Evolutionary conservation across 1,140 invertebrate genomes (phyloP).

Genomic region (Bilobella aurantiaca): DNA sequence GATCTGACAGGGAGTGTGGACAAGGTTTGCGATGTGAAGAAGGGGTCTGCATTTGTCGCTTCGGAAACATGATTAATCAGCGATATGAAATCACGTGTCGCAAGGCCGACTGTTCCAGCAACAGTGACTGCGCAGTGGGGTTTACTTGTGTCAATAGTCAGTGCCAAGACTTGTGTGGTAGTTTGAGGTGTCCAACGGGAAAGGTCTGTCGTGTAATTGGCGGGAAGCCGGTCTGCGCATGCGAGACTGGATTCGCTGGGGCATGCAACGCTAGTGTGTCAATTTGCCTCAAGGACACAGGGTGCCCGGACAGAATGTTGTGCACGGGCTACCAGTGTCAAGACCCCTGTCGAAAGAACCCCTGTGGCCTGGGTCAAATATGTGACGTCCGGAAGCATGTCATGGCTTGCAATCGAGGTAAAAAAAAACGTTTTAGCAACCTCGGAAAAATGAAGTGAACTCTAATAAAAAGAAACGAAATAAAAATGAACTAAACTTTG

Average conservation of each 20-base stretch:
- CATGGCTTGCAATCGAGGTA: conserved; percentile 5
- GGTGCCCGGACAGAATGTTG: conserved; percentile 37
- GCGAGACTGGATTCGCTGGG: conserved; percentile 47
- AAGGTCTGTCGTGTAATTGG: conserved; percentile 74
- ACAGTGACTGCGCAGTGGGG: not conserved
- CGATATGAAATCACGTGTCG: conserved; percentile 2
- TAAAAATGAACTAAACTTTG: too few species aligned
- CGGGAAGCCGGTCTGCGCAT: conserved; percentile 71
- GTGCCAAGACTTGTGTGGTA: not conserved
- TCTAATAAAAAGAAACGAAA: too few species aligned
- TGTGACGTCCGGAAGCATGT: conserved; percentile 4
- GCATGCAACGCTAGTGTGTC: conserved; percentile 73
- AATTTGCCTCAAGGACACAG: conserved; percentile 75
- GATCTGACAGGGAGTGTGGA: not conserved
- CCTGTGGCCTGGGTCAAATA: not conserved
- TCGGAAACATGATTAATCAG: conserved; percentile 2
- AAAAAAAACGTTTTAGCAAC: too few species aligned
- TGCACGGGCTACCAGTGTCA: not conserved
- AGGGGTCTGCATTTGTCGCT: not conserved
- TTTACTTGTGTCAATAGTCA: conserved; percentile 3
- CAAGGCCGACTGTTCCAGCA: not conserved
- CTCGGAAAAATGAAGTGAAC: too few species aligned
- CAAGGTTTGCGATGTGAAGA: not conserved
- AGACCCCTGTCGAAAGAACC: not conserved
- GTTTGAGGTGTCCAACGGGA: conserved; percentile 39